Conservation (phyloP, 2,113 vertebrate genomes). For the Anarrhichthys ocellatus region DNA sequence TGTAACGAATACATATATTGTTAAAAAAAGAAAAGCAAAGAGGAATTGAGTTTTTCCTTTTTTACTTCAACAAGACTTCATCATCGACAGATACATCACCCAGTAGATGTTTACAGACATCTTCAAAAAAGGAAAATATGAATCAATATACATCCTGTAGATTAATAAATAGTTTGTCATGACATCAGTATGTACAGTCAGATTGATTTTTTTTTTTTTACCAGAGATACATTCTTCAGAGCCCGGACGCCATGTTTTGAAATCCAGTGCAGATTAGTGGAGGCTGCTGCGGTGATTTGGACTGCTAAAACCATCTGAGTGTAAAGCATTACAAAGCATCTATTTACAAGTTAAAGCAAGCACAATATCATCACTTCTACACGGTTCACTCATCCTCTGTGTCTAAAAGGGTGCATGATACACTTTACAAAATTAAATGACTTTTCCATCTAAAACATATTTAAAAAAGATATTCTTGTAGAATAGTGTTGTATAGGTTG, state of each 20-base stretch:
- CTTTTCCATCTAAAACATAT: not conserved
- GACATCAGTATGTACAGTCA: slow-evolving; percentile 52
- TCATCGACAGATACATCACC: slow-evolving; percentile 50
- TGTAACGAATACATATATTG: slow-evolving; percentile 4
- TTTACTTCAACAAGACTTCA: slow-evolving; percentile 56
- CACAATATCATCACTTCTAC: not conserved
- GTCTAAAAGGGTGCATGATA: not conserved
- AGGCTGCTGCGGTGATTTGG: slow-evolving; percentile 45
- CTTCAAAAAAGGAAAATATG: slow-evolving; percentile 11
- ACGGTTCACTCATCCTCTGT: not conserved
- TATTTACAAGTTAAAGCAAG: slow-evolving; percentile 63
- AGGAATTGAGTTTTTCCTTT: not conserved
- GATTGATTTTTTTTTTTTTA: slow-evolving; percentile 30
- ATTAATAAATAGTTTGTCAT: slow-evolving; percentile 33
- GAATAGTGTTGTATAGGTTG: not conserved
- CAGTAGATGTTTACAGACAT: slow-evolving; percentile 37
- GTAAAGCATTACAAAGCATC: slow-evolving; percentile 41
- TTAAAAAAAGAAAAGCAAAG: slow-evolving; percentile 1
- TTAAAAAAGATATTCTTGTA: not conserved
- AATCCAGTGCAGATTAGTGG: slow-evolving; percentile 38
- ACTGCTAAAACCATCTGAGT: slow-evolving; percentile 34
- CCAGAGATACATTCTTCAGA: slow-evolving; percentile 56
- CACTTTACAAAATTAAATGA: not conserved
- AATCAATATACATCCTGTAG: slow-evolving; percentile 5
- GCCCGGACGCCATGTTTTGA: slow-evolving; percentile 46